phyloP scores from a whole-genome alignment of 2,113 vertebrate genomes.

The Ammodramus savannarum region DNA sequence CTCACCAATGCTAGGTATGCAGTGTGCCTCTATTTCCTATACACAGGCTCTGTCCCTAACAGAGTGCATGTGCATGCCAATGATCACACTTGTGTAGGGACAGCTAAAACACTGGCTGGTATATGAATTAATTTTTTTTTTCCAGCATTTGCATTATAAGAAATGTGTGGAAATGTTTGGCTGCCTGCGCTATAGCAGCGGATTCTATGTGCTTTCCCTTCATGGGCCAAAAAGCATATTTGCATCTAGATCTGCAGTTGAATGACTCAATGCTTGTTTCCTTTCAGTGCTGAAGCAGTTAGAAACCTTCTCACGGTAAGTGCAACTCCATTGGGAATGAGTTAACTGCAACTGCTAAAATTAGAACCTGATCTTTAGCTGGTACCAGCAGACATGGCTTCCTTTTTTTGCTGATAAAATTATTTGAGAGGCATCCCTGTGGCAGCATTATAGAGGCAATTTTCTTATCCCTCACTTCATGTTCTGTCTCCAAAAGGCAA shows the following conservation, averaged over 20 bases:
- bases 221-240: slow-evolving; percentile 56
- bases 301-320: slow-evolving; percentile 81
- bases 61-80: background rate
- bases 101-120: background rate
- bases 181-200: slow-evolving; percentile 4
- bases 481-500: slow-evolving; percentile 1
- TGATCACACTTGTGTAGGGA: background rate
- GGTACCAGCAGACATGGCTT: slow-evolving; percentile 37
- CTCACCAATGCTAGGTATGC: background rate
- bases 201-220: slow-evolving; percentile 59
- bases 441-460: background rate
- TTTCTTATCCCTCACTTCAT: background rate
- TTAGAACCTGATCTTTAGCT: slow-evolving; percentile 36
- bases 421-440: slow-evolving; percentile 6
- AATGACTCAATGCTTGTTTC: slow-evolving; percentile 84
- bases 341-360: slow-evolving; percentile 63
- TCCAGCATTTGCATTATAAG: slow-evolving; percentile 12
- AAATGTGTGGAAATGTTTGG: slow-evolving; percentile 31
- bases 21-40: background rate
- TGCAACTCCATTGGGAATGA: slow-evolving; percentile 69
- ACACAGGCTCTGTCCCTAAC: background rate
- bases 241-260: slow-evolving; percentile 69
- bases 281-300: slow-evolving; percentile 84
- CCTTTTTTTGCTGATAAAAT: slow-evolving; percentile 13
- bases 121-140: background rate